Evolutionary conservation across 2,888 invertebrate genomes (phyloP).

Genomic region (Hydraecia micacea): DNA sequence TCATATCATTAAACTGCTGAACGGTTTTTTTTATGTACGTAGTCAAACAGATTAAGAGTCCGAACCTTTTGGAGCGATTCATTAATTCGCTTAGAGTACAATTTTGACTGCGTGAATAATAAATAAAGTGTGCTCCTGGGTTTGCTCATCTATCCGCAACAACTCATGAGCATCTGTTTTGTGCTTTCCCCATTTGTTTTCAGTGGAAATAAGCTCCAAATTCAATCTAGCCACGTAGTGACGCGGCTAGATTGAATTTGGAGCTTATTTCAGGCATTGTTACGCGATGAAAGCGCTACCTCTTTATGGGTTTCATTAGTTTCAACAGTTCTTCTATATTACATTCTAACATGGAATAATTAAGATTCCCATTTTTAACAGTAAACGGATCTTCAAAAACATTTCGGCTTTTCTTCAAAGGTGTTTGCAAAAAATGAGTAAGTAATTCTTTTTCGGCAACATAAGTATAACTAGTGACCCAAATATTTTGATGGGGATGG

Average conservation of each 20-base stretch:
- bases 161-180: slow-evolving; percentile 23
- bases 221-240: too few species aligned
- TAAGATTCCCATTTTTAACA: neutral
- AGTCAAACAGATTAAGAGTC: slow-evolving; percentile 63
- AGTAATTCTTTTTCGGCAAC: slow-evolving; percentile 30
- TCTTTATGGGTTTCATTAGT: neutral
- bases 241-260: slow-evolving; percentile 26
- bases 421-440: slow-evolving; percentile 26
- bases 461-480: slow-evolving; percentile 63
- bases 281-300: neutral
- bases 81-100: slow-evolving; percentile 63
- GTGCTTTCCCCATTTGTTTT: slow-evolving; percentile 22
- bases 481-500: slow-evolving; percentile 67
- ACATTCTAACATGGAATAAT: neutral
- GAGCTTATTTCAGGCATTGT: slow-evolving; percentile 31
- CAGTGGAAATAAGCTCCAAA: too few species aligned
- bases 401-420: slow-evolving; percentile 8
- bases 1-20: slow-evolving; percentile 58
- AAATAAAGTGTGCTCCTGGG: slow-evolving; percentile 42
- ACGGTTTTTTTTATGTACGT: slow-evolving; percentile 60
- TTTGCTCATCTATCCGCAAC: slow-evolving; percentile 11
- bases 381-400: neutral
- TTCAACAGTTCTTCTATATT: neutral
- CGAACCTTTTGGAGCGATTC: slow-evolving; percentile 59
- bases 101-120: slow-evolving; percentile 62